These are phyloP conservation scores for Metridium senile DNA, from an alignment of 92 coral and sea anemone species.

Conservation along the genomic window DNA sequence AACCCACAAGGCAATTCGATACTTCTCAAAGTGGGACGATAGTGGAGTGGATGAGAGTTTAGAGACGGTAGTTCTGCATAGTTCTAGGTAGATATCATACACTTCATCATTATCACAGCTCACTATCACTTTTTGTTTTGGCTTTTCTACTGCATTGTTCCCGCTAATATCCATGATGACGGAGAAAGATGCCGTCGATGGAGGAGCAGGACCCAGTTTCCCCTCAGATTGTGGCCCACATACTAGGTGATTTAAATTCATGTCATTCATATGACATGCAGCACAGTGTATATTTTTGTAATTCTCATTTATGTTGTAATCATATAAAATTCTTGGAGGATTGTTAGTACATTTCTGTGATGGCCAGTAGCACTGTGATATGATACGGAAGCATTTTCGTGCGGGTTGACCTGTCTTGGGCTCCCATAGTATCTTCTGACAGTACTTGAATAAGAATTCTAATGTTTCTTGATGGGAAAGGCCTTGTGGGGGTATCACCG, in stretches of 20 bases:
- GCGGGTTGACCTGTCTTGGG: constrained; percentile 8
- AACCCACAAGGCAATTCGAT: constrained; percentile 38
- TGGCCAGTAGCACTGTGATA: neutral
- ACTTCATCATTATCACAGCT: constrained; percentile 7
- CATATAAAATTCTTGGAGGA: neutral
- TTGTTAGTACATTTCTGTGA: neutral
- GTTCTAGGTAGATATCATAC: constrained; percentile 25
- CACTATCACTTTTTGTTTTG: neutral
- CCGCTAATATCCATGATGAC: constrained; percentile 5
- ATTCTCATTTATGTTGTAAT: neutral
- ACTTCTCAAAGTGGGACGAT: constrained; percentile 16
- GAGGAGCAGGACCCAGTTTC: neutral
- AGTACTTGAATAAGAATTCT: constrained; percentile 24
- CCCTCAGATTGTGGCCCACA: neutral
- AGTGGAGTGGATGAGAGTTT: neutral
- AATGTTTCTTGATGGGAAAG: neutral
- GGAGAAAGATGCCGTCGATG: neutral
- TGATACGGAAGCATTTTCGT: neutral
- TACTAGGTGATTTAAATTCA: neutral
- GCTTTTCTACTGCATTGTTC: neutral
- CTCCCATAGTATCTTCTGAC: neutral
- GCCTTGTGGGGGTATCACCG: constrained; percentile 24
- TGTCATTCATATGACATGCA: neutral
- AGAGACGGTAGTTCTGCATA: constrained; percentile 5
- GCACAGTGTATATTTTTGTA: constrained; percentile 2